Conservation (phyloP, 2,888 invertebrate species). For the Argyra leucocephala region DNA sequence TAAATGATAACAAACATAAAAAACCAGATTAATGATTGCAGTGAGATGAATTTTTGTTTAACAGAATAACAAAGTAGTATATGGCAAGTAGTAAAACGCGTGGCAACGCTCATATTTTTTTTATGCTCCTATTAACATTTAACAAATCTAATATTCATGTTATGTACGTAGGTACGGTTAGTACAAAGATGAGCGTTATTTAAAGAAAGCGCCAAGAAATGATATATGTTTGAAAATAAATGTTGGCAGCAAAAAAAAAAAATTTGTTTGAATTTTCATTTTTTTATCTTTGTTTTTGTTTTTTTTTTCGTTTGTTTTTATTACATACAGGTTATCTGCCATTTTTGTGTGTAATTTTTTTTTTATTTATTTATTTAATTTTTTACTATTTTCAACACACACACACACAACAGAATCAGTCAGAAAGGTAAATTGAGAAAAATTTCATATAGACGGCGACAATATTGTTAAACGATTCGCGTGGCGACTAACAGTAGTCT, state of each 20-base stretch:
- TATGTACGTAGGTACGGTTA: too few relatives aligned
- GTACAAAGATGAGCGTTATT: neutral
- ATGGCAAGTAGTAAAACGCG: neutral
- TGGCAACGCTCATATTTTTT: neutral
- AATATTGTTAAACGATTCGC: slow-evolving; percentile 4
- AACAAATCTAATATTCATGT: neutral
- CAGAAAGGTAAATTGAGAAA: neutral
- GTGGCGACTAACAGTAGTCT: slow-evolving; percentile 4
- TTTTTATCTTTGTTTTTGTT: too few relatives aligned
- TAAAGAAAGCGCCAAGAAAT: neutral
- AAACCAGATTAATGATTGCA: too few relatives aligned
- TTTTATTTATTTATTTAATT: neutral
- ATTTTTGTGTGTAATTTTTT: neutral
- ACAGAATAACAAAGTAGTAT: too few relatives aligned
- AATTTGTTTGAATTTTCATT: too few relatives aligned
- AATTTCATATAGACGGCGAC: slow-evolving; percentile 6
- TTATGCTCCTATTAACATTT: neutral
- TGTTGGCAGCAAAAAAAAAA: slow-evolving; percentile 1
- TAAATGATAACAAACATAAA: too few relatives aligned
- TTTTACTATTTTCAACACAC: neutral
- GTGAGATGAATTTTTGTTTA: too few relatives aligned
- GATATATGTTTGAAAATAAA: neutral
- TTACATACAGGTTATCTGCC: neutral
- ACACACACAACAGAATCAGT: neutral
- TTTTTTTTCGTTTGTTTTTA: neutral